Percentiles rank a stretch among this genome's conserved stretches.
These are phyloP conservation scores for Lasioglossum pauxillum DNA, from an alignment of 2,888 invertebrate species.

Conservation along the genomic window DNA sequence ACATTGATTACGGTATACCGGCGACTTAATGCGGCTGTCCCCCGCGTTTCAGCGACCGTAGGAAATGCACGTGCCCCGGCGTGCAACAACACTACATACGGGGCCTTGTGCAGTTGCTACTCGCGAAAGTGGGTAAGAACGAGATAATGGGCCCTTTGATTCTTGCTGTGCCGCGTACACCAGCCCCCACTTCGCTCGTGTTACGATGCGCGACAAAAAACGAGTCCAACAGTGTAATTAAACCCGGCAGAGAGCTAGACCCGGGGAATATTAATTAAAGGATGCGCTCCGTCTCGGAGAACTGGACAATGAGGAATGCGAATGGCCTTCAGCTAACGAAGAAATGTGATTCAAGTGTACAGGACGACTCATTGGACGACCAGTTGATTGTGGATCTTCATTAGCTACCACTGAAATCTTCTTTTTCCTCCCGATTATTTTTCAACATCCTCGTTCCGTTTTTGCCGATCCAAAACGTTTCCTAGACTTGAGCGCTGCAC, in stretches of 20 bases:
- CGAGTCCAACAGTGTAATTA: not conserved
- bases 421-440: not conserved
- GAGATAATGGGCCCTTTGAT: constrained; percentile 38
- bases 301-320: not conserved
- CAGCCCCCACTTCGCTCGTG: not conserved
- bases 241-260: not conserved
- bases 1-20: constrained; percentile 52
- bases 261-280: not conserved
- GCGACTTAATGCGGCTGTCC: constrained; percentile 50
- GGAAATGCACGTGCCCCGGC: constrained; percentile 31
- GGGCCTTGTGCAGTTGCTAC: not conserved
- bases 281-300: not conserved
- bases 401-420: not conserved
- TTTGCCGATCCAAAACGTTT: not conserved
- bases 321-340: not conserved
- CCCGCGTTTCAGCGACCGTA: constrained; percentile 46
- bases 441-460: not conserved
- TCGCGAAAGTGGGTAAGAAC: constrained; percentile 25
- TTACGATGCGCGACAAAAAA: constrained; percentile 2
- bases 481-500: not conserved
- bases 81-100: constrained; percentile 21
- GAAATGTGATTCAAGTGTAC: not conserved
- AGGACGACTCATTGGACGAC: not conserved
- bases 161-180: not conserved
- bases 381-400: not conserved